Base-by-base conservation (phyloP, 53 echinoderm and acorn worm genomes). In the Holothuria leucospilota region DNA sequence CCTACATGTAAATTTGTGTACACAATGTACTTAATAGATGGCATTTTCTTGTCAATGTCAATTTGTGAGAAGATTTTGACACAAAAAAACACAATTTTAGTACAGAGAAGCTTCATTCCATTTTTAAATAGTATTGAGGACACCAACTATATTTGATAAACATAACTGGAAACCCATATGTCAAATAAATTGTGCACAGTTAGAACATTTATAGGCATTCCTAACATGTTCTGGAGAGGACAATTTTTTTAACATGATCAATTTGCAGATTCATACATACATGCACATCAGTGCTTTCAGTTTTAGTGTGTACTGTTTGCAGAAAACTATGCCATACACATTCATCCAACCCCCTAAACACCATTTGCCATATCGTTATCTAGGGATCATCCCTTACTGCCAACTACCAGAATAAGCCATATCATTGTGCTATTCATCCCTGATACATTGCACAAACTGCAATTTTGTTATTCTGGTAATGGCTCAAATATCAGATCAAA, bases 221-320 rank as follows among this genome's bases (percentile, higher is more conserved):
- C 49, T 5, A 64, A 25, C 64, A 64, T 64, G 64, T 64, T 64
- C 64, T 64, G 64, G 64, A 64, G 64, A 64, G 28, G 64, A 64
- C 64, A 64, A 64, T 6, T 64, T n/a, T n/a, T n/a, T 64, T 64
- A 11, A 64, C 64, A 64, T 64, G 64, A 64, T 64, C 64, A 64
- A 49, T 64, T 25, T 64, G 13, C 64, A 64, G 64, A 64, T 64
- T 23, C 28, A 64, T 64, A 64, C 64, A 14, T 64, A 18, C 64
- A 64, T 23, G 64, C 64, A 64, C 13, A 64, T 64, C 64, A 64
- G 64, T 64, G 20, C 20, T 11, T 0, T 10, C 8, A 11, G 13
- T 13, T 11, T 64, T 64, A 13, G 28, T 11, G 10, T 4, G 13
- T 12, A 13, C 10, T 14, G 9, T 9, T n/a, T 6, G 64, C 64